These are phyloP conservation scores for Phycodurus eques DNA, from an alignment of 2,113 vertebrate genomes.

Conservation along the genomic window DNA sequence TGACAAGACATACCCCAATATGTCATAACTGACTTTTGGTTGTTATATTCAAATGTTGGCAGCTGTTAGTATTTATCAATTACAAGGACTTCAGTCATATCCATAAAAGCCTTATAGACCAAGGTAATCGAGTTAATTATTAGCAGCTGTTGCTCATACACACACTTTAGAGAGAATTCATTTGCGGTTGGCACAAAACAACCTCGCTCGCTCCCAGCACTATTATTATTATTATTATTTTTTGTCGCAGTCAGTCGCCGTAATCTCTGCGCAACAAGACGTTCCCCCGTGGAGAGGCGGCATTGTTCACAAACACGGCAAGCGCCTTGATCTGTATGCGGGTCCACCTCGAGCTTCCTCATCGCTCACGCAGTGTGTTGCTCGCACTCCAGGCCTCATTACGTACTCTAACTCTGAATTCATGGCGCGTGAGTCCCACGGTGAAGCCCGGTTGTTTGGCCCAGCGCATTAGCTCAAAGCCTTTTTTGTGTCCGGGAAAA, in stretches of 20 bases:
- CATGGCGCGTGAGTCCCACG: conserved; percentile 11
- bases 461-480: not conserved
- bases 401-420: conserved; percentile 29
- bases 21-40: not conserved
- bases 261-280: conserved; percentile 48
- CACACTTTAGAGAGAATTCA: not conserved
- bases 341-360: conserved; percentile 15
- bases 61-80: not conserved
- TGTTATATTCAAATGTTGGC: not conserved
- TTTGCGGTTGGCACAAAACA: not conserved
- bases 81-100: not conserved
- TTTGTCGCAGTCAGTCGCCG: conserved; percentile 18
- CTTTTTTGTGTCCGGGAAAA: not conserved
- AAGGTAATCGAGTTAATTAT: not conserved
- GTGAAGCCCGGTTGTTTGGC: not conserved
- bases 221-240: not conserved
- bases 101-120: not conserved
- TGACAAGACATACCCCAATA: not conserved
- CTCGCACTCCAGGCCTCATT: conserved; percentile 38
- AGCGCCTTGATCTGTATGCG: conserved; percentile 54
- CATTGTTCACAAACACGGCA: conserved; percentile 39
- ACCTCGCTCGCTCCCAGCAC: not conserved
- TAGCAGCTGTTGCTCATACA: not conserved
- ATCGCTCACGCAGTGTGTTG: conserved; percentile 34
- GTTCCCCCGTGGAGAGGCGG: conserved; percentile 51